phyloP scores from a whole-genome alignment of 2,113 vertebrate genomes.

The Tenrec ecaudatus region DNA sequence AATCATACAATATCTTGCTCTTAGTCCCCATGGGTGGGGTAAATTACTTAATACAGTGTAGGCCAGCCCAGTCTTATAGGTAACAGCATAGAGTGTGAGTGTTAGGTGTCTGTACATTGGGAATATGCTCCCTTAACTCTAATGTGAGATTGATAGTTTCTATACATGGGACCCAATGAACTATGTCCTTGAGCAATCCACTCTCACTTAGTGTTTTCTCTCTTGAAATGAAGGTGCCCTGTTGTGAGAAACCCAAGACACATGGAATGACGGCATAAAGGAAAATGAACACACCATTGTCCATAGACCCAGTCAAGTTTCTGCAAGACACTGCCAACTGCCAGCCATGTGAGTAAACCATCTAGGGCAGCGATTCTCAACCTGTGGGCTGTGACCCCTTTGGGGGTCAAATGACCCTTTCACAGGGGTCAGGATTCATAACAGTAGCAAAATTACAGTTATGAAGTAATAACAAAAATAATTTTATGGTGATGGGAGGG shows the following conservation, averaged over 20 bases:
- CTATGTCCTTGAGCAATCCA: neutral
- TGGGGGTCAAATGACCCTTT: no score
- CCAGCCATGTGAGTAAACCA: neutral
- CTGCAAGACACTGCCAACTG: neutral
- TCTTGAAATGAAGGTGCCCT: neutral
- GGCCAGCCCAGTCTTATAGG: neutral
- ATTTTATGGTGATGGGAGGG: no score
- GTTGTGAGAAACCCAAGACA: neutral
- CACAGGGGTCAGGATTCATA: no score
- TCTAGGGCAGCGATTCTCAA: no score
- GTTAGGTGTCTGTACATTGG: neutral
- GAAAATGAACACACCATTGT: fast-evolving
- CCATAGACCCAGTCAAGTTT: neutral
- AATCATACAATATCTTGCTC: neutral
- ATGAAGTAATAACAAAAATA: no score
- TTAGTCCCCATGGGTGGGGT: neutral
- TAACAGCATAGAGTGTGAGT: no score
- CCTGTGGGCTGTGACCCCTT: no score
- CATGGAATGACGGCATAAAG: neutral
- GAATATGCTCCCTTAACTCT: neutral
- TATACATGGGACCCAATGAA: neutral
- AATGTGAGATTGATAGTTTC: neutral
- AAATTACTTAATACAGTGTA: neutral
- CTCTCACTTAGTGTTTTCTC: neutral
- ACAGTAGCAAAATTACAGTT: no score